These are phyloP conservation scores for Euura lappo DNA, from an alignment of 1,140 invertebrate genomes.

Conservation along the genomic window DNA sequence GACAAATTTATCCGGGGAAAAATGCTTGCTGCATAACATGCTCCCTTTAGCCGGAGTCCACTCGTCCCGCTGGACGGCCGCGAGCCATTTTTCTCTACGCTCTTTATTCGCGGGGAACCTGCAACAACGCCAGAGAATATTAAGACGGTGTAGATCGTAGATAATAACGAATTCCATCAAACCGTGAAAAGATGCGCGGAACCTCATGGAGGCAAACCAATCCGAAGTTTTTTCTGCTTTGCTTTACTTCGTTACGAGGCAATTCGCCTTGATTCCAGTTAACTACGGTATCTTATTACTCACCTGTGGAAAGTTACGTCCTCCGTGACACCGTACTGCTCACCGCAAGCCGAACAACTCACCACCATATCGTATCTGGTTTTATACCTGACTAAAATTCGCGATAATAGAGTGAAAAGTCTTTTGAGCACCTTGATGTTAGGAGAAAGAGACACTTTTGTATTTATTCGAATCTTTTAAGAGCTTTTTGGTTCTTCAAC, in stretches of 20 bases:
- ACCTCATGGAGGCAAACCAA: background rate
- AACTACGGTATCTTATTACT: background rate
- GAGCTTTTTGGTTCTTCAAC: too few relatives aligned
- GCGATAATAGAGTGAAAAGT: background rate
- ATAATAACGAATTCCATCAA: background rate
- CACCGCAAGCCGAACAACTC: background rate
- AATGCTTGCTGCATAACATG: constrained; percentile 3
- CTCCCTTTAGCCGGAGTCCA: background rate
- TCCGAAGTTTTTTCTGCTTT: background rate
- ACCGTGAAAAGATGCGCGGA: background rate
- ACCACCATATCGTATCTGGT: background rate
- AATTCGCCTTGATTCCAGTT: background rate
- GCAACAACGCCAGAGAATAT: background rate
- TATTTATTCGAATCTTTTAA: too few relatives aligned
- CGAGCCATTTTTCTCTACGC: background rate
- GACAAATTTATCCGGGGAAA: background rate
- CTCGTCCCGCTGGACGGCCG: background rate
- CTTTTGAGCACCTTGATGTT: too few relatives aligned
- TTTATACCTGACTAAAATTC: background rate
- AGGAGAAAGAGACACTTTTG: too few relatives aligned
- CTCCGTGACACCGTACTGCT: background rate
- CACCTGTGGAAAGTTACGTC: background rate
- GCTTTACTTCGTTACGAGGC: background rate
- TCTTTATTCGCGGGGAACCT: background rate
- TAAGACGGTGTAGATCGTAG: background rate